Evolutionary conservation across 2,797 vertebrate species (phyloP), one percentile per base, ranked within the genome.

Genomic region (Squalus acanthias): DNA sequence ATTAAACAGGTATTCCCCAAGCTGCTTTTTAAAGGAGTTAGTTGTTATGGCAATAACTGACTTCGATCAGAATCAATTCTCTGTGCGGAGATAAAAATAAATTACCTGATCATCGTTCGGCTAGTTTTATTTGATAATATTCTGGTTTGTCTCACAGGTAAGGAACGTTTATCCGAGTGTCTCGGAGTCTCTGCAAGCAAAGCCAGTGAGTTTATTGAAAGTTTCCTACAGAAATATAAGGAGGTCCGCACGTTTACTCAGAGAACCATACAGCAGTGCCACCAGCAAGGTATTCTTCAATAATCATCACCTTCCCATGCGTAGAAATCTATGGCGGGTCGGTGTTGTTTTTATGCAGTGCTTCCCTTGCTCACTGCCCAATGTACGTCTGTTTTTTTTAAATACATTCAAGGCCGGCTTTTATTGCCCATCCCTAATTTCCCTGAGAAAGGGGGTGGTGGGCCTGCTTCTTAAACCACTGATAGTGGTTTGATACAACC

Each of bases 151-250:
- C 94, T 33, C 70, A 29, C 96, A 99, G 99, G 99, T 96, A 98
- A 98, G 96, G 98, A 98, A 96, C 98, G 98, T 79, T 98, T 99
- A 29, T 98, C 99, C 1, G 97, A 98, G 96, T 98, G 98, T 96
- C 97, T 99, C 60, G 98, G 99, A 76, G 97, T 98, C 96, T 98
- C 98, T 72, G 92, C 98, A 95, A 97, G 97, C 96, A 98, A 99
- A 97, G 99, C 99, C 87, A 97, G 98, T 69, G 96, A 94, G 53
- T 99, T 99, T 97, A 98, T 99, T 97, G 98, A 99, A 97, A 98
- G 97, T 91, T 99, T 99, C 97, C 98, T 99, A 88, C 98, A 98
- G 96, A 99, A 98, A 96, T 99, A 99, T 97, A 98, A 97, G 97
- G 98, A 98, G 96, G 97, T 99, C 46, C 98, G 98, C 96, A 97